Conservation (phyloP, 37 sponge, comb jelly and placozoan genomes). For the Halisarca cf. caerulea region DNA sequence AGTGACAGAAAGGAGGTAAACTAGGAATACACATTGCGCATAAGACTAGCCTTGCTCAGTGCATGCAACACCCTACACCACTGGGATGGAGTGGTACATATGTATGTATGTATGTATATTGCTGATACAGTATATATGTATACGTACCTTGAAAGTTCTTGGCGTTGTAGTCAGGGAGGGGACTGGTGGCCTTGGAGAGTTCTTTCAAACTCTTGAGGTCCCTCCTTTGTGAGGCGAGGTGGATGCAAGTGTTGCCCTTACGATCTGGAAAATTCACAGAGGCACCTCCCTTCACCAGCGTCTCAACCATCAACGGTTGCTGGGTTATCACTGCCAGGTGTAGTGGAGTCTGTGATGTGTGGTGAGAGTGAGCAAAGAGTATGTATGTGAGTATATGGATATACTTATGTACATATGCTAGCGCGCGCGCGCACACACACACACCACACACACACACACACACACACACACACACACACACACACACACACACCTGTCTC, state of each 20-base stretch:
- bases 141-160: slow-evolving; percentile 71
- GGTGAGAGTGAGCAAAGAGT: background rate
- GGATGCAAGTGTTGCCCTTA: slow-evolving; percentile 68
- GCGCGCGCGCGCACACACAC: too few relatives aligned
- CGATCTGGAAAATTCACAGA: slow-evolving; percentile 83
- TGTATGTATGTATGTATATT: too few relatives aligned
- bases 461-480: background rate
- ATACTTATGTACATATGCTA: too few relatives aligned
- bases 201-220: slow-evolving; percentile 53
- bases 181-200: slow-evolving; percentile 59
- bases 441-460: too few relatives aligned
- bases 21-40: too few relatives aligned
- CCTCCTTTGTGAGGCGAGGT: slow-evolving; percentile 70
- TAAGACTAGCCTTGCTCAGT: too few relatives aligned
- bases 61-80: too few relatives aligned
- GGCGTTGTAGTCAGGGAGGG: slow-evolving; percentile 70
- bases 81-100: too few relatives aligned
- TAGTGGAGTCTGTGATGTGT: slow-evolving; percentile 83
- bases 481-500: slow-evolving; percentile 62
- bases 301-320: slow-evolving; percentile 65
- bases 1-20: too few relatives aligned
- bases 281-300: slow-evolving; percentile 70
- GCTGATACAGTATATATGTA: too few relatives aligned
- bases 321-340: slow-evolving; percentile 86
- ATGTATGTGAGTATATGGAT: background rate